Evolutionary conservation across 2,888 invertebrate species (phyloP).

Genomic region (Ectropis crepuscularia): DNA sequence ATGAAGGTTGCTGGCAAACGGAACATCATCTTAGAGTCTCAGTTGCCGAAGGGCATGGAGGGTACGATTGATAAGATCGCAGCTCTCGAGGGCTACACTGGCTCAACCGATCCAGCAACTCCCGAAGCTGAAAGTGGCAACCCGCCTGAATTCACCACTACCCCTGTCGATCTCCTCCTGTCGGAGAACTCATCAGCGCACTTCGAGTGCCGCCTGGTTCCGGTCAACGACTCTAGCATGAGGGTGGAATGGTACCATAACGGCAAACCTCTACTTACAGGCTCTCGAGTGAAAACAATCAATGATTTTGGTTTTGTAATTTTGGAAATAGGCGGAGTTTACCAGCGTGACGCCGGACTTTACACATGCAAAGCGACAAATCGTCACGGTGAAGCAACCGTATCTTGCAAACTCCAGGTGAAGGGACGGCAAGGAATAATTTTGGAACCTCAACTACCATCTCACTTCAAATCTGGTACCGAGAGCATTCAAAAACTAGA

Average conservation of each 20-base stretch:
- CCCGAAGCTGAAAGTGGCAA: conserved; percentile 93
- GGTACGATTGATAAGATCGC: conserved; percentile 97
- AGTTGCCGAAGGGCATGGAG: conserved; percentile 96
- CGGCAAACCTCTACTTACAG: conserved; percentile 95
- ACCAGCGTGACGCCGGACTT: conserved; percentile 95
- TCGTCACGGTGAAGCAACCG: conserved; percentile 95
- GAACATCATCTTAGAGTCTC: conserved; percentile 95
- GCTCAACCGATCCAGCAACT: conserved; percentile 86
- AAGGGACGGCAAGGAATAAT: conserved; percentile 95
- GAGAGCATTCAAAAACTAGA: conserved; percentile 96
- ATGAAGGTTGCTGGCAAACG: conserved; percentile 97
- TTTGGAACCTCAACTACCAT: conserved; percentile 94
- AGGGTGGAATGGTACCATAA: conserved; percentile 99
- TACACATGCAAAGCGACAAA: conserved; percentile 97
- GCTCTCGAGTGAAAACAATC: conserved; percentile 97
- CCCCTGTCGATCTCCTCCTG: conserved; percentile 92
- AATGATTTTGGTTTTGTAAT: conserved; percentile 99
- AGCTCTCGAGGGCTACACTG: conserved; percentile 93
- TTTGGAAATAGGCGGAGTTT: conserved; percentile 96
- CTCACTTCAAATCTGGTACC: conserved; percentile 94
- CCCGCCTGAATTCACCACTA: conserved; percentile 95
- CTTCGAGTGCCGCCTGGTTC: conserved; percentile 95
- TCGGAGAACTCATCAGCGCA: conserved; percentile 95
- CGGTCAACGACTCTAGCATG: conserved; percentile 96
- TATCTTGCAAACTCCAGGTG: conserved; percentile 94